Percentiles rank a stretch among this genome's conserved stretches.
Evolutionary conservation across 1,140 invertebrate species (phyloP).

Genomic region (Bombus sibiricus): DNA sequence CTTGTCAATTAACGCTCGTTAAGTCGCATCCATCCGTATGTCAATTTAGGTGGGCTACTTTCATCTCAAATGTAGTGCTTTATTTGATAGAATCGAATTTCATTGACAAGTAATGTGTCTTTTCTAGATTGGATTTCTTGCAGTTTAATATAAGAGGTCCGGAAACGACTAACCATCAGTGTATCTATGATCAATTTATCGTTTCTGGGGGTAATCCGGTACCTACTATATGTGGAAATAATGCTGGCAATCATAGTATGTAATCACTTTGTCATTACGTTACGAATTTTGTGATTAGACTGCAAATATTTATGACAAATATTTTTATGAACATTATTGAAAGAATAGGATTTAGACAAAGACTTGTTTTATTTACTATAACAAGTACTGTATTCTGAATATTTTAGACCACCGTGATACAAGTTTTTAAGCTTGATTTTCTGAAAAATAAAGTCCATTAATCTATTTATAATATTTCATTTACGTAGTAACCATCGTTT

Average conservation of each 20-base stretch:
- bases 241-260: conserved; percentile 93
- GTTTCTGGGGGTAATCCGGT: conserved; percentile 91
- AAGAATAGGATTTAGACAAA: too few species aligned
- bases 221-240: conserved; percentile 91
- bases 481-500: neutral
- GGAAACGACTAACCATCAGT: conserved; percentile 89
- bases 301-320: too few species aligned
- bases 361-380: too few species aligned
- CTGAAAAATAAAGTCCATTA: neutral
- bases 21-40: conserved; percentile 90
- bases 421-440: too few species aligned
- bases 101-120: conserved; percentile 20
- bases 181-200: conserved; percentile 92
- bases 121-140: conserved; percentile 89
- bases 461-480: neutral
- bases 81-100: too few species aligned
- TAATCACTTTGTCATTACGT: neutral
- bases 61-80: neutral
- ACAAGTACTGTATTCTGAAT: too few species aligned
- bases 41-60: conserved; percentile 87
- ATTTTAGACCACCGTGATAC: too few species aligned
- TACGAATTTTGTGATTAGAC: too few species aligned
- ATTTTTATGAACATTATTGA: too few species aligned
- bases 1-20: conserved; percentile 91
- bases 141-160: conserved; percentile 89